Evolutionary conservation across 2,888 invertebrate species (phyloP).

Genomic region (Prosapia bicincta): DNA sequence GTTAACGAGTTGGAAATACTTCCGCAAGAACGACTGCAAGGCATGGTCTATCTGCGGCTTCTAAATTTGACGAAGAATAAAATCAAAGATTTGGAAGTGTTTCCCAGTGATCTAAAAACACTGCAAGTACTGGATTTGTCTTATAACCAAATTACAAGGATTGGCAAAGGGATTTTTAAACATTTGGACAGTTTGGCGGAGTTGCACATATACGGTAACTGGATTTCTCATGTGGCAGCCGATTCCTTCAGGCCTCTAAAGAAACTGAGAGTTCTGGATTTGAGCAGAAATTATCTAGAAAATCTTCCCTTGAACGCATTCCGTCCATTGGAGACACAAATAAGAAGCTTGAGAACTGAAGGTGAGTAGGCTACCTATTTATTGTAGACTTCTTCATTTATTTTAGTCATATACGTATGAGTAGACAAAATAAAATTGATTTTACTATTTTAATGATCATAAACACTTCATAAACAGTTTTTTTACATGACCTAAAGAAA

Average conservation of each 20-base stretch:
- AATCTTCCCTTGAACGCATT: conserved; percentile 75
- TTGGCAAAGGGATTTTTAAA: conserved; percentile 71
- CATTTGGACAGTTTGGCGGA: conserved; percentile 73
- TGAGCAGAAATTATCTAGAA: conserved; percentile 80
- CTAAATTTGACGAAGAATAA: conserved; percentile 83
- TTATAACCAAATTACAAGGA: conserved; percentile 74
- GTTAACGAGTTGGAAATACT: conserved; percentile 78
- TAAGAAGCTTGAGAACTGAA: conserved; percentile 71
- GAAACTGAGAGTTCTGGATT: conserved; percentile 70
- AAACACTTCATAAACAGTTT: too few species aligned
- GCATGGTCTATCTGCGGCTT: conserved; percentile 65
- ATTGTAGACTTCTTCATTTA: background rate
- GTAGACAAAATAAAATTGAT: background rate
- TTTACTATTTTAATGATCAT: too few species aligned
- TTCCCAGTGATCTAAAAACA: conserved; percentile 70
- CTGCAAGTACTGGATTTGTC: conserved; percentile 79
- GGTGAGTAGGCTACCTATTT: conserved; percentile 67
- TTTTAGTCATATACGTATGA: background rate
- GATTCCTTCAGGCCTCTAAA: conserved; percentile 75
- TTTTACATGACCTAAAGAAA: too few species aligned
- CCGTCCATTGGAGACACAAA: conserved; percentile 74
- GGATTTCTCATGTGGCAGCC: conserved; percentile 71
- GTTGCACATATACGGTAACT: conserved; percentile 76
- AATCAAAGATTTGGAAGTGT: conserved; percentile 76
- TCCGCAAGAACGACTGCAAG: conserved; percentile 79